Conservation (phyloP, 1,140 invertebrate species). For the Lanistes nyassanus region DNA sequence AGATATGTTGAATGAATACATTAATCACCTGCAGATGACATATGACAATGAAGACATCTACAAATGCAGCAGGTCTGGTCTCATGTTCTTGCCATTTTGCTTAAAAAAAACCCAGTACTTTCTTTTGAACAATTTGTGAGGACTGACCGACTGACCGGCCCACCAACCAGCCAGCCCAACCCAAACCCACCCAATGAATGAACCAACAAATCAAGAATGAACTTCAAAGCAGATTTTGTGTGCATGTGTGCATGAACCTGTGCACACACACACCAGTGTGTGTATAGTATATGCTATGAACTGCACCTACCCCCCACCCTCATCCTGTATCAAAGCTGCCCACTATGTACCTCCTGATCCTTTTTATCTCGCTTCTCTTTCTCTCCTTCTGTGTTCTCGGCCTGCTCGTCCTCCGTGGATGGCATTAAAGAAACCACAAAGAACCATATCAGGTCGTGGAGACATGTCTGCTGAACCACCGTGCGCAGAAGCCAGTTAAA, state of each 20-base stretch:
- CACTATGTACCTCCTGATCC: conserved; percentile 48
- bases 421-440: conserved; percentile 81
- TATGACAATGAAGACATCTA: too few species aligned
- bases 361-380: conserved; percentile 49
- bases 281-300: neutral
- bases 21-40: too few species aligned
- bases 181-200: too few species aligned
- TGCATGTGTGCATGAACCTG: neutral
- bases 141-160: too few species aligned
- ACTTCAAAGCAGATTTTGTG: neutral
- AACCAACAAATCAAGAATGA: conserved; percentile 2
- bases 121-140: too few species aligned
- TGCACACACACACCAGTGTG: neutral
- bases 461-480: conserved; percentile 87
- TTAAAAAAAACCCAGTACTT: too few species aligned
- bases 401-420: conserved; percentile 55
- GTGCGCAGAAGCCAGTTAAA: conserved; percentile 94
- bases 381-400: conserved; percentile 56
- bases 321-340: too few species aligned
- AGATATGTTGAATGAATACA: too few species aligned
- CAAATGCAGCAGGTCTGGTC: too few species aligned
- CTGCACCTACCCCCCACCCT: too few species aligned
- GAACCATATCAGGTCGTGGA: conserved; percentile 97
- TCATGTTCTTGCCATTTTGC: too few species aligned
- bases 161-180: too few species aligned